A percentile compares a stretch with the other conserved stretches of the same genome.
These are phyloP conservation scores for Aurelia aurita DNA, from an alignment of 30 jellyfish, hydroid and myxozoan genomes.

Conservation along the genomic window DNA sequence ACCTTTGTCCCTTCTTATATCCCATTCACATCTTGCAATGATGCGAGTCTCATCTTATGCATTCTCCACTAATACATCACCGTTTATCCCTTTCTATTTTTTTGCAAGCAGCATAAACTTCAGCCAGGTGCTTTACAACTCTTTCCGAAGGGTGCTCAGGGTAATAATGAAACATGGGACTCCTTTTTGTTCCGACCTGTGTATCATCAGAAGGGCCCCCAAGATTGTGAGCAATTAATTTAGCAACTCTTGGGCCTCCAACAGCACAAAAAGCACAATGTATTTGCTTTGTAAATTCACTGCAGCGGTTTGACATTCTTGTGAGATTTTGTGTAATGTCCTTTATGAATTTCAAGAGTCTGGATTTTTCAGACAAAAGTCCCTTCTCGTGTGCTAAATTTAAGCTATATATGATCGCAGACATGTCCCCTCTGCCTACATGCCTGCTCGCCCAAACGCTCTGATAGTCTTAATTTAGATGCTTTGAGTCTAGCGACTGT, in stretches of 20 bases:
- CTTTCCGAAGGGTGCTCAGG: constrained; percentile 33
- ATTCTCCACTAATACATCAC: constrained; percentile 8
- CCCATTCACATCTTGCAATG: constrained; percentile 38
- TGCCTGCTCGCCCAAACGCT: constrained; percentile 7
- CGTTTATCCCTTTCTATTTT: constrained; percentile 4
- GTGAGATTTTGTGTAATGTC: constrained; percentile 15
- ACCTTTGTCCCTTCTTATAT: constrained; percentile 31
- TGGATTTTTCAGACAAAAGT: constrained; percentile 14
- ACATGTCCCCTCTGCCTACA: constrained; percentile 16
- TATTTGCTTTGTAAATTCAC: constrained; percentile 30
- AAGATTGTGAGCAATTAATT: constrained; percentile 12
- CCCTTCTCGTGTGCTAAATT: constrained; percentile 24
- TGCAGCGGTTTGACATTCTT: constrained; percentile 7
- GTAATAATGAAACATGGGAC: constrained; percentile 21
- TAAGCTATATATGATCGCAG: neutral
- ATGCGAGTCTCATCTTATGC: constrained; percentile 56
- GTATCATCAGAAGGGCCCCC: constrained; percentile 31
- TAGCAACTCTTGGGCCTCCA: constrained; percentile 41
- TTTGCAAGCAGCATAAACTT: constrained; percentile 23
- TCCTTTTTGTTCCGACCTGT: constrained; percentile 22
- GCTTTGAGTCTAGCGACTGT: neutral
- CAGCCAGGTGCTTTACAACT: constrained; percentile 41
- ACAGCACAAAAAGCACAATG: constrained; percentile 13
- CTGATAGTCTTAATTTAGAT: neutral
- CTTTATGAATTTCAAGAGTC: constrained; percentile 26